These are phyloP conservation scores for Leuciscus waleckii DNA, from an alignment of 2,797 vertebrate species.

Conservation along the genomic window DNA sequence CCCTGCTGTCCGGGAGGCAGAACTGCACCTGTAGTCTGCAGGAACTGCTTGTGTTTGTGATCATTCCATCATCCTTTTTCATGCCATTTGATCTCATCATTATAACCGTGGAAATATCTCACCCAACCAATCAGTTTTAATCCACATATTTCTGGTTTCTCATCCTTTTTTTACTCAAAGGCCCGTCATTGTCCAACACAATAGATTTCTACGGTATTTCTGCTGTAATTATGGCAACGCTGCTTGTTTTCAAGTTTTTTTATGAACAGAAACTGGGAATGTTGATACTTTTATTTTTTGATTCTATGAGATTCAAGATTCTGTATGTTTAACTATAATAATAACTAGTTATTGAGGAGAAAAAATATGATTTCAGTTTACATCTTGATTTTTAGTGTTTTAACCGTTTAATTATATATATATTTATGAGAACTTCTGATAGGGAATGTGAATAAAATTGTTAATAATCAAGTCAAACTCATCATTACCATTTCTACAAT, in stretches of 20 bases:
- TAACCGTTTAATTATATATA: too few species aligned
- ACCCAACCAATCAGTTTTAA: background rate
- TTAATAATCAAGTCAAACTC: background rate
- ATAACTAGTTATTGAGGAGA: background rate
- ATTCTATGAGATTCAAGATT: background rate
- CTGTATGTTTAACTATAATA: background rate
- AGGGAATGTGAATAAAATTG: too few species aligned
- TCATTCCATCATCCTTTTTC: conserved; percentile 16
- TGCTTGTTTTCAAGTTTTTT: background rate
- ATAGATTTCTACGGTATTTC: background rate
- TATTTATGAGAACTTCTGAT: background rate
- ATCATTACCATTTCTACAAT: background rate
- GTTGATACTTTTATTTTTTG: background rate
- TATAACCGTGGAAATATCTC: background rate
- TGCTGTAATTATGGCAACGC: background rate
- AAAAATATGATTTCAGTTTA: background rate
- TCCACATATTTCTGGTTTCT: background rate
- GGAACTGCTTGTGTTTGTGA: background rate
- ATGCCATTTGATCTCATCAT: conserved; percentile 45
- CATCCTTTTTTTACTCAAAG: background rate
- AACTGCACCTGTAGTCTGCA: background rate
- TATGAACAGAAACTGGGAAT: background rate
- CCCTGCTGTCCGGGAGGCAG: conserved; percentile 32
- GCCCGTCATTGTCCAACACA: background rate
- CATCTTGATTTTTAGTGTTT: background rate